Evolutionary conservation across 2,888 invertebrate species (phyloP).

Genomic region (Drosophila subsilvestris): DNA sequence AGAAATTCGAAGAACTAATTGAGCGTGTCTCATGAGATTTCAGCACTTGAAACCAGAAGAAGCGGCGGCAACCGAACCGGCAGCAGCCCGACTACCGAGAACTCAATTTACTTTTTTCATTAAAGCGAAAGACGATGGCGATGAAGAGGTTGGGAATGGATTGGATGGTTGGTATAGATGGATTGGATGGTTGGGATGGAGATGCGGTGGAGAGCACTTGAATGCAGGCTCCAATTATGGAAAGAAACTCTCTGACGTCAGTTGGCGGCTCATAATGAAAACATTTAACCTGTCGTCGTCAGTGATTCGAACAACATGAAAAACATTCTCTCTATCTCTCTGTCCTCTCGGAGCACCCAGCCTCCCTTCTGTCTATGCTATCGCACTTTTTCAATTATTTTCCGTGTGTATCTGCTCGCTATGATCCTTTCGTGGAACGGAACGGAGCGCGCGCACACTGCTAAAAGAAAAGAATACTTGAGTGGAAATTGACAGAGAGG

Average conservation of each 20-base stretch:
- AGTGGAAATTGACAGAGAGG: conserved; percentile 49
- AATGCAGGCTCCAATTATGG: conserved; percentile 75
- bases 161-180: conserved; percentile 6
- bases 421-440: conserved; percentile 78
- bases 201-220: conserved; percentile 66
- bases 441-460: conserved; percentile 28
- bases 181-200: conserved; percentile 2
- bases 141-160: conserved; percentile 18
- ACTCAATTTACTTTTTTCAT: conserved; percentile 69
- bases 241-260: conserved; percentile 43
- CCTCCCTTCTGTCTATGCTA: conserved; percentile 60
- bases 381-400: conserved; percentile 73
- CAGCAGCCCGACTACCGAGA: conserved; percentile 60
- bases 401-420: conserved; percentile 24
- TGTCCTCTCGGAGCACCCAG: conserved; percentile 3
- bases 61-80: conserved; percentile 24
- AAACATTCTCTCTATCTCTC: conserved; percentile 45
- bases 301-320: conserved; percentile 48
- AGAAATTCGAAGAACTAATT: conserved; percentile 70
- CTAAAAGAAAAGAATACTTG: conserved; percentile 37
- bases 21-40: conserved; percentile 50
- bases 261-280: conserved; percentile 74
- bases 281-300: conserved; percentile 79
- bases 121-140: conserved; percentile 24
- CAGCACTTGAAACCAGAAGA: conserved; percentile 26